Evolutionary conservation across 1,140 invertebrate genomes (phyloP), one percentile per base, ranked within the genome.

Genomic region (Amyelois transitella): DNA sequence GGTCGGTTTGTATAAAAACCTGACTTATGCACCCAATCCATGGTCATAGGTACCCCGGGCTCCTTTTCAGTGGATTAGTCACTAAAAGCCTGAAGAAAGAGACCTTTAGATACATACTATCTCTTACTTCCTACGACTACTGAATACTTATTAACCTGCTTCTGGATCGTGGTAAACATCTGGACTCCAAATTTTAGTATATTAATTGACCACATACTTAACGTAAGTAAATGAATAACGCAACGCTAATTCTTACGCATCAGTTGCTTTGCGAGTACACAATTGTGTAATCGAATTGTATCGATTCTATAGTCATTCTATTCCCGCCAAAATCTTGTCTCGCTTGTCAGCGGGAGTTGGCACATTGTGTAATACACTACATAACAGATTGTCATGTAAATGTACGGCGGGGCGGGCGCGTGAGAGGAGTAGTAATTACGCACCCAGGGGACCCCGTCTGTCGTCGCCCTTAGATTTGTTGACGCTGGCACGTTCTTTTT

Each of bases 351-450:
- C 48, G 32, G 48, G 48, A 58, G 58, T 58, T 62, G 55, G 25
- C 43, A 47, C 55, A 47, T 48, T 48, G 45, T 48, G 45, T 10
- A 25, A 55, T 59, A 57, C 53, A 61, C 55, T 54, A 72, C 65
- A 69, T 64, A 64, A 55, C 45, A 19, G 69, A 75, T 77, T 75
- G 75, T 77, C 58, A 77, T 77, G 72, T 72, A 71, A 77, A 77
- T 77, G 68, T 25, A 58, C 44, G 50, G 51, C 60, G 66, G 61
- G 62, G 65, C 64, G 50, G 22, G 1, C 22, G 61, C 69, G 65
- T 63, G 64, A 63, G 57, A 66, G 70, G 67, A 70, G 72, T 77
- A 70, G 70, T 73, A 75, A 77, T 71, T 66, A 66, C 55, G 58
- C 56, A 55, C 53, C 45, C 45, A n/a, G 18, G 45, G 45, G 45